Base-by-base conservation (phyloP, 2,797 vertebrate genomes). In the Potorous gilbertii region DNA sequence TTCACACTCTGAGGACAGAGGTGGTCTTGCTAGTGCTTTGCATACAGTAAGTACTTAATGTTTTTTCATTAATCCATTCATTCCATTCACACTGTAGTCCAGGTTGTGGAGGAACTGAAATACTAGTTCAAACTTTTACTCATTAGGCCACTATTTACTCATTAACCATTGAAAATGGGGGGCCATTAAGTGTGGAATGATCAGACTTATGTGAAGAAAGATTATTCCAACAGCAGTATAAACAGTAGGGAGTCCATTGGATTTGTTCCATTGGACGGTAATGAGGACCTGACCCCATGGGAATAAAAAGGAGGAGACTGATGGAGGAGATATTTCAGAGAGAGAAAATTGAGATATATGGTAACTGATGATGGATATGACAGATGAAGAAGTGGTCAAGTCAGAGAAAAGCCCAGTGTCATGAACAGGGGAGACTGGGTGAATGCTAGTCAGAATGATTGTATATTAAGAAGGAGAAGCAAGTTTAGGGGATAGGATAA, bases 351-450 rank as follows among this genome's bases (percentile, higher is more conserved):
- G 57, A 31, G 0, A 0, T 18, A 46, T 91, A 94, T 94, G 54
- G 90, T 95, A 40, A 92, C 57, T 91, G 34, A 91, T 95, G 52
- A 52, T 92, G 90, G 34, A 27, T 81, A 55, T 91, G 54, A 29
- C 46, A 34, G 59, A 34, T 62, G 28, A 66, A 66, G 34, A 31
- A 66, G 34, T n/a, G 62, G 62, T 66, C n/a, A 66, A 66, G 4
- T n/a, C 62, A 66, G 34, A 66, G 62, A 66, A 18, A 66, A 66
- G 11, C 11, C 34, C 24, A 24, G 5, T 66, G 34, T 66, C 34
- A 18, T n/a, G 34, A 66, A 66, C 14, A n/a, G 40, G 62, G 14
- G 8, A 66, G 0, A n/a, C 13, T 66, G 62, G 34, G 34, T 66
- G 62, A 66, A 66, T 66, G 62, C 62, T 28, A 31, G 29, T 31